Conservation (phyloP, 2,113 vertebrate species). For the Thomomys bottae region DNA sequence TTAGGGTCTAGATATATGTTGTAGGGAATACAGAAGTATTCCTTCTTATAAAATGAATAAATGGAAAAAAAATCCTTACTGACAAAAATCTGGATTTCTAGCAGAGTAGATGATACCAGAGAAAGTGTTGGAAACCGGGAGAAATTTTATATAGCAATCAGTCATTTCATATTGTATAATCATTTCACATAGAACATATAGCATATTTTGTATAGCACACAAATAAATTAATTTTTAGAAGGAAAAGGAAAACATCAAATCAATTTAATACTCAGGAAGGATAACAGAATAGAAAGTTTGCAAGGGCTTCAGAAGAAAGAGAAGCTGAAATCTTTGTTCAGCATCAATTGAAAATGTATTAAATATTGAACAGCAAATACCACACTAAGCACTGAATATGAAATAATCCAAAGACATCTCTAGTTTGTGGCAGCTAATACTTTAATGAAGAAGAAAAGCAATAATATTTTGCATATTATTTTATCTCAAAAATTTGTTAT, state of each 20-base stretch:
- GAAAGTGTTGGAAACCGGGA: background rate
- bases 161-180: too few species aligned
- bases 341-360: background rate
- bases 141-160: background rate
- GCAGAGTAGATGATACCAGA: background rate
- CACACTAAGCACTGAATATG: background rate
- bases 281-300: background rate
- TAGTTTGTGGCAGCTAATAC: background rate
- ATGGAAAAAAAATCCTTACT: background rate
- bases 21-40: background rate
- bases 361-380: constrained; percentile 26
- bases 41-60: background rate
- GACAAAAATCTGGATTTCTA: background rate
- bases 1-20: background rate
- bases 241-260: background rate
- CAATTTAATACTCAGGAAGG: background rate
- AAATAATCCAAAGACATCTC: background rate
- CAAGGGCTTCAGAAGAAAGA: background rate
- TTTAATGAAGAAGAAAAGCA: background rate
- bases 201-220: too few species aligned
- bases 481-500: constrained; percentile 8
- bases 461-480: background rate
- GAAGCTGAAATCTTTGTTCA: background rate
- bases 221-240: too few species aligned
- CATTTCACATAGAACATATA: too few species aligned